Evolutionary conservation across 2,888 invertebrate species (phyloP).

Genomic region (Plebejus anna): DNA sequence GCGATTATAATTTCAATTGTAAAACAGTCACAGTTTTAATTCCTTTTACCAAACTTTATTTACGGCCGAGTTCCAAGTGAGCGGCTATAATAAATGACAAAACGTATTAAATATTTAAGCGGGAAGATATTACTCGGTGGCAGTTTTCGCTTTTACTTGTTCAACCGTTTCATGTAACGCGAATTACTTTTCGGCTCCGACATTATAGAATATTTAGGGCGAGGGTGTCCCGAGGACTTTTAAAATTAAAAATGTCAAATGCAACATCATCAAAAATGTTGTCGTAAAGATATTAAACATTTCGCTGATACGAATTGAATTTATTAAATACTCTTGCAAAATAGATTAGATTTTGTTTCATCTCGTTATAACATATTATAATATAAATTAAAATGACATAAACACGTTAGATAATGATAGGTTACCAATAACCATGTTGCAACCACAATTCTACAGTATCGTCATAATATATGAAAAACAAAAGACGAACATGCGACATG

Average conservation of each 20-base stretch:
- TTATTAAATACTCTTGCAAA: too few relatives aligned
- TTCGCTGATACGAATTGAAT: background rate
- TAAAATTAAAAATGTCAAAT: conserved; percentile 3
- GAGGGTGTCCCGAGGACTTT: conserved; percentile 5
- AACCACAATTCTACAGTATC: too few relatives aligned
- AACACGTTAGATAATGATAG: too few relatives aligned
- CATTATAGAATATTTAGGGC: conserved; percentile 1
- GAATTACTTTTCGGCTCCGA: conserved; percentile 6
- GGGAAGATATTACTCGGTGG: background rate
- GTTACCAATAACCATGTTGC: too few relatives aligned
- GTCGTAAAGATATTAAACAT: background rate
- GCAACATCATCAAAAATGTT: background rate
- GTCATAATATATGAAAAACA: too few relatives aligned
- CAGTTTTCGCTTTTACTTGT: conserved; percentile 7
- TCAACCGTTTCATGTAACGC: conserved; percentile 1
- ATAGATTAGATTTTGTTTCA: too few relatives aligned
- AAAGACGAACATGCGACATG: too few relatives aligned
- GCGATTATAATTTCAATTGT: conserved; percentile 21
- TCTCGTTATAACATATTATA: too few relatives aligned
- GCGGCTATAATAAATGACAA: conserved; percentile 10
- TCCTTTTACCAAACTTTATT: conserved; percentile 18
- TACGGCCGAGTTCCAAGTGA: background rate
- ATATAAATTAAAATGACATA: too few relatives aligned
- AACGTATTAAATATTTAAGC: conserved; percentile 16
- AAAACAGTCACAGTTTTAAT: conserved; percentile 1